Percentiles rank a stretch among this genome's conserved stretches.
These are phyloP conservation scores for Drosophila saltans DNA, from an alignment of 1,140 invertebrate species.

Conservation along the genomic window DNA sequence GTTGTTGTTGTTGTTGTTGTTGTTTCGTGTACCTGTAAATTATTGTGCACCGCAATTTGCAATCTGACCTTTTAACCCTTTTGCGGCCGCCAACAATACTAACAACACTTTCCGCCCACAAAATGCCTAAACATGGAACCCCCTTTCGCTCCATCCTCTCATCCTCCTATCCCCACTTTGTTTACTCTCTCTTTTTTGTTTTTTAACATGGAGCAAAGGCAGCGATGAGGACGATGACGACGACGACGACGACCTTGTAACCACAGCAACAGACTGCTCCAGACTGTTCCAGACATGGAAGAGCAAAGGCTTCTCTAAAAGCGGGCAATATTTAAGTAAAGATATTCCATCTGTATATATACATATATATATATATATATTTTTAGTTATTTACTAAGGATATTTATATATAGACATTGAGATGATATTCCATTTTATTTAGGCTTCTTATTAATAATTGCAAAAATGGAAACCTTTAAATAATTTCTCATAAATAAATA, in stretches of 20 bases:
- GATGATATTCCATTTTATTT: too few relatives aligned
- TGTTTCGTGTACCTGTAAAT: conserved; percentile 1
- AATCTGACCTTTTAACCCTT: conserved; percentile 80
- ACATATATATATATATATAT: too few relatives aligned
- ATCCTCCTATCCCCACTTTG: too few relatives aligned
- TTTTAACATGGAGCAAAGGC: too few relatives aligned
- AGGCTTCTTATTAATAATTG: neutral
- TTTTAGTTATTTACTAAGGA: too few relatives aligned
- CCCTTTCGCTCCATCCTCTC: too few relatives aligned
- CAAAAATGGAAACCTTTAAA: neutral
- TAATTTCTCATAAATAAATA: neutral
- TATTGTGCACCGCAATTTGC: conserved; percentile 58
- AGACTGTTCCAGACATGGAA: neutral
- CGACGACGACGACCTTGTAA: conserved; percentile 68
- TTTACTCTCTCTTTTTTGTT: too few relatives aligned
- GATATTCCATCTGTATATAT: too few relatives aligned
- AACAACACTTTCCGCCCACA: conserved; percentile 1
- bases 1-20: conserved; percentile 15
- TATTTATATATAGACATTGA: too few relatives aligned
- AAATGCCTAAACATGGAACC: neutral
- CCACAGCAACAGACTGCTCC: conserved; percentile 64
- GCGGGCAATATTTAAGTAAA: neutral
- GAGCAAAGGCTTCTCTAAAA: conserved; percentile 3
- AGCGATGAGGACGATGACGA: too few relatives aligned
- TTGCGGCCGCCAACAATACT: conserved; percentile 41